Percentiles rank a stretch among this genome's conserved stretches.
Evolutionary conservation across 2,113 vertebrate species (phyloP).

Genomic region (Cebus imitator): DNA sequence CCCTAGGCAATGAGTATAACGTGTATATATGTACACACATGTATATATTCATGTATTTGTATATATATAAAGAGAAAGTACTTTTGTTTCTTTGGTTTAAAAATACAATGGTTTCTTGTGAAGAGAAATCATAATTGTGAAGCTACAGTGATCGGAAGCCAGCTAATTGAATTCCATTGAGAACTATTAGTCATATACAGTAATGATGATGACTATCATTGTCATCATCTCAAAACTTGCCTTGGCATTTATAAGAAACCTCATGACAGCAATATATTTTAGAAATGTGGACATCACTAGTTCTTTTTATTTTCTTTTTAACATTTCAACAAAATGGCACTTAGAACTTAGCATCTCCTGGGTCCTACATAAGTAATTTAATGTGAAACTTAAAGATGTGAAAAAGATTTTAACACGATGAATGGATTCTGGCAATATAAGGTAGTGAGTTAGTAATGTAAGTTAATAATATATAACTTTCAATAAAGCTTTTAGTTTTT

Average conservation of each 20-base stretch:
- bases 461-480: slow-evolving; percentile 25
- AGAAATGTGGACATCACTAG: not conserved
- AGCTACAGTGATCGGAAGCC: not conserved
- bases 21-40: not conserved
- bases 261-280: not conserved
- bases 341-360: not conserved
- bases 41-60: too few relatives aligned
- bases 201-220: too few relatives aligned
- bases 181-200: not conserved
- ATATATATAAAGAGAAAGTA: not conserved
- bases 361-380: not conserved
- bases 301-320: slow-evolving; percentile 22
- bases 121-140: not conserved
- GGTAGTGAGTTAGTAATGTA: not conserved
- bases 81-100: slow-evolving; percentile 27
- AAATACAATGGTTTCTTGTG: not conserved
- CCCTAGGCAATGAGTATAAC: not conserved
- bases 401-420: slow-evolving; percentile 1
- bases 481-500: not conserved
- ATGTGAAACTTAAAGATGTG: not conserved
- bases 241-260: not conserved
- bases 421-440: slow-evolving; percentile 6
- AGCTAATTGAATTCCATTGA: not conserved
- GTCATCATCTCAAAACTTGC: not conserved
- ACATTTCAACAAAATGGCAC: slow-evolving; percentile 2